These are phyloP conservation scores for Amazonetta brasiliensis DNA, from an alignment of 2,797 vertebrate species.

Conservation along the genomic window DNA sequence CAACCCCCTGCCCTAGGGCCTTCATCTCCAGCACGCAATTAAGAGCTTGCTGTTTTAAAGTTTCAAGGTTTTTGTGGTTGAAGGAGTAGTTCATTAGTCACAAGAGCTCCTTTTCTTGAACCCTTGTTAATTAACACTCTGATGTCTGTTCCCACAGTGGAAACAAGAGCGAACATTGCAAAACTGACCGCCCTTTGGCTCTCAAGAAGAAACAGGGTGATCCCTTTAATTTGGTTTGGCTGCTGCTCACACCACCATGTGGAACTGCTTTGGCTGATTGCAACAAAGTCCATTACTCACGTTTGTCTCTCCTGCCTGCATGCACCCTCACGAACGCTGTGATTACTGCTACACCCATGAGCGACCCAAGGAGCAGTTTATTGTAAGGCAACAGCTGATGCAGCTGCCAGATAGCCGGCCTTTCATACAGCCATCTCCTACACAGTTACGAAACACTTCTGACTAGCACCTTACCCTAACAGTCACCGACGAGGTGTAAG, in stretches of 20 bases:
- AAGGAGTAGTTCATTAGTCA: slow-evolving; percentile 50
- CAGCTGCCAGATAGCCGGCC: not conserved
- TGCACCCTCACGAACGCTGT: slow-evolving; percentile 4
- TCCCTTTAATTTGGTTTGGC: slow-evolving; percentile 68
- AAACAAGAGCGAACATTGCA: slow-evolving; percentile 48
- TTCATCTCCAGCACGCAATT: not conserved
- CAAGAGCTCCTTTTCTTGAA: slow-evolving; percentile 40
- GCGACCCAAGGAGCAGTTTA: slow-evolving; percentile 15
- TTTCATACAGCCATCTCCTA: not conserved
- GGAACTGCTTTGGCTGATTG: slow-evolving; percentile 45
- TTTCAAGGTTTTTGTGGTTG: slow-evolving; percentile 5
- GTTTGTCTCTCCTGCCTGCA: not conserved
- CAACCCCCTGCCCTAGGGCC: not conserved
- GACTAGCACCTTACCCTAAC: not conserved
- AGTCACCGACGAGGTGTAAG: not conserved
- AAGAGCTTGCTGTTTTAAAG: not conserved
- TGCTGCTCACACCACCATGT: not conserved
- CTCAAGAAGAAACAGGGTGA: slow-evolving; percentile 39
- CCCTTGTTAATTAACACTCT: not conserved
- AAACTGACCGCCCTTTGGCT: slow-evolving; percentile 41
- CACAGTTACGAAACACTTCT: not conserved
- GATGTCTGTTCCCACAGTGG: slow-evolving; percentile 66
- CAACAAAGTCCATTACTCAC: slow-evolving; percentile 66
- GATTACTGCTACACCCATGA: slow-evolving; percentile 43
- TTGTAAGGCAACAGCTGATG: slow-evolving; percentile 8